Conservation (phyloP, 2,888 invertebrate species). For the Chloromyia formosa region DNA sequence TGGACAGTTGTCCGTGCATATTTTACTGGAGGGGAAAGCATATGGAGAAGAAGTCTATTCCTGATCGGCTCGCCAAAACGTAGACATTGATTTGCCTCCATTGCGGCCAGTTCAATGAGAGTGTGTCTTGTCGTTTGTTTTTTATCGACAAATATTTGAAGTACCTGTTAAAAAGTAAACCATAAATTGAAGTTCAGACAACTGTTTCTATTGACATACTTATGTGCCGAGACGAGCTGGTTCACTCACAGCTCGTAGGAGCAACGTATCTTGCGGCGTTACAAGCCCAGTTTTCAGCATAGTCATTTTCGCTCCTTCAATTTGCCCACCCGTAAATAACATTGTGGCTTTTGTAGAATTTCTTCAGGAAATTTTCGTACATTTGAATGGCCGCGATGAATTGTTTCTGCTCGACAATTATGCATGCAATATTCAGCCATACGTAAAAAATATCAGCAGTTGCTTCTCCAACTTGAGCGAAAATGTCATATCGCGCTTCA, state of each 20-base stretch:
- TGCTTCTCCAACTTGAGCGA: slow-evolving; percentile 97
- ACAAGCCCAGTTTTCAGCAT: slow-evolving; percentile 91
- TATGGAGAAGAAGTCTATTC: too few species aligned
- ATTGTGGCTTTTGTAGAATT: slow-evolving; percentile 94
- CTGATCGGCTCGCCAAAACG: too few species aligned
- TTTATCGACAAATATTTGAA: slow-evolving; percentile 80
- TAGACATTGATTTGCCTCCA: slow-evolving; percentile 91
- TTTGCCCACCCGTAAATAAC: slow-evolving; percentile 90
- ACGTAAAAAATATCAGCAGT: slow-evolving; percentile 99
- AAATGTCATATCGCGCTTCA: slow-evolving; percentile 97
- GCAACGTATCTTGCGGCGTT: slow-evolving; percentile 87
- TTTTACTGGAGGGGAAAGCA: too few species aligned
- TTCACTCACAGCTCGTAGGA: slow-evolving; percentile 93
- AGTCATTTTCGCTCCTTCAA: slow-evolving; percentile 83
- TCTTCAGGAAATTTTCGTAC: slow-evolving; percentile 99
- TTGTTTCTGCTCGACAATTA: slow-evolving; percentile 98
- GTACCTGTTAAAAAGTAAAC: slow-evolving; percentile 67
- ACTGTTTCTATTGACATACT: slow-evolving; percentile 65
- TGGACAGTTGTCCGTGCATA: too few species aligned
- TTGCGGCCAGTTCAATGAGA: slow-evolving; percentile 79
- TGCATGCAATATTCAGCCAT: slow-evolving; percentile 99
- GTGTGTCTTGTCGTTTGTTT: slow-evolving; percentile 80
- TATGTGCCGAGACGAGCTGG: slow-evolving; percentile 92
- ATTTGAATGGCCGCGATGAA: slow-evolving; percentile 98
- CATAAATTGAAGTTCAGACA: slow-evolving; percentile 55